Base-by-base conservation (phyloP, 2,113 vertebrate genomes). In the Sphyrna mokarran region DNA sequence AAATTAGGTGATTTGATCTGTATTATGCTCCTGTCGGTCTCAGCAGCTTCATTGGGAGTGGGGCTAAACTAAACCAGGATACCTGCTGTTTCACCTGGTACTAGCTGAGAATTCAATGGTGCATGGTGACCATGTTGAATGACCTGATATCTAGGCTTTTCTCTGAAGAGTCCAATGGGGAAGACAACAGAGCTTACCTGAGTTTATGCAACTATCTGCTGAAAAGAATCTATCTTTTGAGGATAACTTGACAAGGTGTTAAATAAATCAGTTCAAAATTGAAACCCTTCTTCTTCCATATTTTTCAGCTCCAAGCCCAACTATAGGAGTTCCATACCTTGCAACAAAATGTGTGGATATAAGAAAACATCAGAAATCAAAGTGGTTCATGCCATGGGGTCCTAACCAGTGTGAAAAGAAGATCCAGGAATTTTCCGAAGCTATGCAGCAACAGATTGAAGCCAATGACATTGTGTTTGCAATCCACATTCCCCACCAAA, bases 391-490 rank as follows among this genome's bases (percentile, higher is more conserved):
- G 98, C 99, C 99, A 0, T 99, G 99, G 99, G 99, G 99, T 37
- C 96, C 96, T 4, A 97, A 99, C 97, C 97, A 97, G 13, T 99
- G 99, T 0, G 97, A 98, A 54, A 99, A 98, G 97, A 95, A 95
- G 40, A 98, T 99, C 96, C 97, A 96, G 40, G 97, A 97, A 96
- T 99, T 99, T 0, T 98, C 99, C 0, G 99, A 99, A 96, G 99
- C 99, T 0, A 97, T 97, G 97, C 98, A 97, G 86, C 97, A 98
- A 96, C 98, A 97, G 97, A 99, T 99, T 0, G 98, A 98, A 96
- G 99, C 99, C 96, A 99, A 99, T 22, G 98, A 99, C 96, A 99
- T 99, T 0, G 99, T 99, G 22, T 99, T 99, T 86, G 97, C 99
- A 0, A 98, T 99, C 89, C 99, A 99, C 96, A 97, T 99, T 58